phyloP scores from a whole-genome alignment of 1,140 invertebrate species.

The Brachionus sp. region DNA sequence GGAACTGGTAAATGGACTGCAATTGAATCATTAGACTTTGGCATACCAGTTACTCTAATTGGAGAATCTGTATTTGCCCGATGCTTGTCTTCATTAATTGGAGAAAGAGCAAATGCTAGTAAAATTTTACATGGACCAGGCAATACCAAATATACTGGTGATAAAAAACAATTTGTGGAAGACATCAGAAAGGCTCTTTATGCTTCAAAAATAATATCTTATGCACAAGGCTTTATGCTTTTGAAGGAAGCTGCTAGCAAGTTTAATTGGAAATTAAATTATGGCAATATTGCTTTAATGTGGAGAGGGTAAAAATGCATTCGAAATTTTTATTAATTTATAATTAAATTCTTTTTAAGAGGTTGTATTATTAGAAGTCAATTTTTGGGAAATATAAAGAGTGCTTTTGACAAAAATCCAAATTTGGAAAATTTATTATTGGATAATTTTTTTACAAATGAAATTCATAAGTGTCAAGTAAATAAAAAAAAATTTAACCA shows the following conservation, averaged over 20 bases:
- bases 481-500: conserved; percentile 53
- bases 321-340: background rate
- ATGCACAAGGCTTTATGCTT: conserved; percentile 98
- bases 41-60: conserved; percentile 93
- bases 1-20: conserved; percentile 99
- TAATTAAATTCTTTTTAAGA: background rate
- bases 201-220: conserved; percentile 96
- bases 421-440: conserved; percentile 82
- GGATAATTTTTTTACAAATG: conserved; percentile 87
- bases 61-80: conserved; percentile 93
- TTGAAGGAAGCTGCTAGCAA: conserved; percentile 84
- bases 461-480: conserved; percentile 73
- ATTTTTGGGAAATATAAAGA: conserved; percentile 94
- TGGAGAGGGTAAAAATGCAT: conserved; percentile 74
- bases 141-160: conserved; percentile 62
- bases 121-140: conserved; percentile 70
- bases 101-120: conserved; percentile 77
- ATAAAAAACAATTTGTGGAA: conserved; percentile 77
- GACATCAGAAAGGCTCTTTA: conserved; percentile 78
- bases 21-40: conserved; percentile 89
- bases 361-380: conserved; percentile 95
- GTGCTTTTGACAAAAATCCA: conserved; percentile 87
- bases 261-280: conserved; percentile 91
- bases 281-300: conserved; percentile 96
- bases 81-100: conserved; percentile 82